Evolutionary conservation across 2,113 vertebrate species (phyloP).

Genomic region (Diadophis punctatus): DNA sequence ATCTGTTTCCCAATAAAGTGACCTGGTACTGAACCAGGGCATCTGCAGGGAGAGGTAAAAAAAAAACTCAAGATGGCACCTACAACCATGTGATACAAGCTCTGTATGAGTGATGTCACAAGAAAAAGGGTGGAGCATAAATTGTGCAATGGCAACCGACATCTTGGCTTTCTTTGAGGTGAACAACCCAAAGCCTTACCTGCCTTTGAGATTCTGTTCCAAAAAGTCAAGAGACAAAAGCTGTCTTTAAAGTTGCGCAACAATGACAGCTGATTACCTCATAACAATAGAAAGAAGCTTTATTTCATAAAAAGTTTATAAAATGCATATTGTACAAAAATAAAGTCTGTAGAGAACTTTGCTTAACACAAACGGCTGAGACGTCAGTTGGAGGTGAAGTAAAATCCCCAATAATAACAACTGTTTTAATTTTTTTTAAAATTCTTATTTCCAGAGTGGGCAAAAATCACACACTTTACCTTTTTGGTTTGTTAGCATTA

Average conservation of each 20-base stretch:
- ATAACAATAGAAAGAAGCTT: conserved; percentile 90
- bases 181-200: rapidly evolving
- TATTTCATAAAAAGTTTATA: conserved; percentile 99
- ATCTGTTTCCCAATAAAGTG: background rate
- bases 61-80: background rate
- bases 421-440: conserved; percentile 51
- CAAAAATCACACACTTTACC: conserved; percentile 81
- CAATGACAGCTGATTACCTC: conserved; percentile 14
- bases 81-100: background rate
- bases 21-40: background rate
- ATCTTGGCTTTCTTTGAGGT: background rate
- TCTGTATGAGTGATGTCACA: background rate
- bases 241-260: background rate
- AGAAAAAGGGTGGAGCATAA: background rate
- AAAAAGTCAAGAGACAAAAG: background rate
- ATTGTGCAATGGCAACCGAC: background rate
- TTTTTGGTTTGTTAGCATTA: conserved; percentile 61
- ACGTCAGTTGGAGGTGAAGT: conserved; percentile 75
- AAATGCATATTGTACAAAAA: conserved; percentile 99
- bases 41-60: background rate
- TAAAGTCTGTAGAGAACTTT: conserved; percentile 99
- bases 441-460: background rate
- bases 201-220: background rate
- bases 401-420: conserved; percentile 71
- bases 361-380: conserved; percentile 91